phyloP scores from a whole-genome alignment of 2,113 vertebrate genomes.

The Corythoichthys intestinalis region DNA sequence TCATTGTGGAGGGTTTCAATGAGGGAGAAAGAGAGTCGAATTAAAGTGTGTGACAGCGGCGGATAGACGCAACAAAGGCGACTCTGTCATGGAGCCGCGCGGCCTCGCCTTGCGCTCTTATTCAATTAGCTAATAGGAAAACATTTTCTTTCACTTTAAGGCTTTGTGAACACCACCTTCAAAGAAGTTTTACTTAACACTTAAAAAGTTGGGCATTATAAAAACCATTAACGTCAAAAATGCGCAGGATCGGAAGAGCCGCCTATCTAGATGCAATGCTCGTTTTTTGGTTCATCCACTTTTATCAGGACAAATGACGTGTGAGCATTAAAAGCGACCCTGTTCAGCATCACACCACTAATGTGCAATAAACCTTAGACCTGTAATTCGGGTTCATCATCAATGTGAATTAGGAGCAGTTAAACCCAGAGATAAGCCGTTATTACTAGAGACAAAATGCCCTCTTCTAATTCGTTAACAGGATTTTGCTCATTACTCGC shows the following conservation, averaged over 20 bases:
- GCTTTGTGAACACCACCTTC: slow-evolving; percentile 90
- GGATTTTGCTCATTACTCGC: slow-evolving; percentile 39
- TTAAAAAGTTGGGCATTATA: not conserved
- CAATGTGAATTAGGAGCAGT: slow-evolving; percentile 70
- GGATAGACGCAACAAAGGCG: slow-evolving; percentile 99
- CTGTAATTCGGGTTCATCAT: slow-evolving; percentile 65
- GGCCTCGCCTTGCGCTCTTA: slow-evolving; percentile 93
- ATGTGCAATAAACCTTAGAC: slow-evolving; percentile 55
- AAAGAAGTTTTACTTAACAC: slow-evolving; percentile 66
- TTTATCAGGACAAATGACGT: slow-evolving; percentile 42
- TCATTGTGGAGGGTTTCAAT: slow-evolving; percentile 99
- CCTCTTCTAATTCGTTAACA: not conserved
- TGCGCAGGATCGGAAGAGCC: not conserved
- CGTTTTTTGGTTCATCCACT: not conserved
- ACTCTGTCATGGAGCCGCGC: slow-evolving; percentile 96
- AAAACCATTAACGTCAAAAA: slow-evolving; percentile 2
- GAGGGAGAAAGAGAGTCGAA: slow-evolving; percentile 99
- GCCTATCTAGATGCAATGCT: not conserved
- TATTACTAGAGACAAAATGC: slow-evolving; percentile 48
- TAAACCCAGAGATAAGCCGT: slow-evolving; percentile 58
- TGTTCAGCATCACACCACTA: slow-evolving; percentile 55
- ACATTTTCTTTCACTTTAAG: slow-evolving; percentile 99
- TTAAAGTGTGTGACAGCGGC: slow-evolving; percentile 99
- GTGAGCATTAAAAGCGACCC: slow-evolving; percentile 40
- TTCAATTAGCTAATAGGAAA: slow-evolving; percentile 99